These are phyloP conservation scores for Ditylenchus dipsaci DNA, from an alignment of 1,140 invertebrate genomes.

Conservation along the genomic window DNA sequence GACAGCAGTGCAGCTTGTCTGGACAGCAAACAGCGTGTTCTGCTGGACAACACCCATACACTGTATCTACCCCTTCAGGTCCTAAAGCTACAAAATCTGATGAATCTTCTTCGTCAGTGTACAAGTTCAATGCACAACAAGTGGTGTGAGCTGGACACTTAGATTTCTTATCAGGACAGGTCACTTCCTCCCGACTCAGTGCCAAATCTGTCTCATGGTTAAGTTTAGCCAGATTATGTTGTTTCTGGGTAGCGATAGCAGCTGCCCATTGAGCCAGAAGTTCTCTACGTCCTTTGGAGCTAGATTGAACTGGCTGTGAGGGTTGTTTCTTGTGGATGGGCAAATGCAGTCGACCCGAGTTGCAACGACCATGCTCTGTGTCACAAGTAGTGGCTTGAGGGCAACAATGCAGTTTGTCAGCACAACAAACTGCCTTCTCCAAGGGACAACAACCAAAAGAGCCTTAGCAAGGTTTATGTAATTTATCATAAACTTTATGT, in stretches of 20 bases:
- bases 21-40: constrained; percentile 58
- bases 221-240: too few relatives aligned
- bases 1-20: constrained; percentile 57
- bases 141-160: constrained; percentile 22
- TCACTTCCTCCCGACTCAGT: background rate
- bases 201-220: too few relatives aligned
- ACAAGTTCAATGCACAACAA: constrained; percentile 13
- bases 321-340: background rate
- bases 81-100: background rate
- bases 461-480: too few relatives aligned
- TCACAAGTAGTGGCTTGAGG: constrained; percentile 53
- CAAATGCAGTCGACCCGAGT: background rate
- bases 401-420: constrained; percentile 56
- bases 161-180: constrained; percentile 22
- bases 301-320: too few relatives aligned
- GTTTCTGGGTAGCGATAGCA: too few relatives aligned
- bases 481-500: too few relatives aligned
- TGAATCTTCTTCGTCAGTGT: background rate
- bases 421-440: constrained; percentile 58
- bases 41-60: constrained; percentile 59
- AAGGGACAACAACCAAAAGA: constrained; percentile 58
- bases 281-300: too few relatives aligned
- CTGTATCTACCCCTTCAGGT: background rate
- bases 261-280: too few relatives aligned
- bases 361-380: constrained; percentile 16